These are phyloP conservation scores for Drosophila repleta DNA, from an alignment of 1,140 invertebrate species.

Conservation along the genomic window DNA sequence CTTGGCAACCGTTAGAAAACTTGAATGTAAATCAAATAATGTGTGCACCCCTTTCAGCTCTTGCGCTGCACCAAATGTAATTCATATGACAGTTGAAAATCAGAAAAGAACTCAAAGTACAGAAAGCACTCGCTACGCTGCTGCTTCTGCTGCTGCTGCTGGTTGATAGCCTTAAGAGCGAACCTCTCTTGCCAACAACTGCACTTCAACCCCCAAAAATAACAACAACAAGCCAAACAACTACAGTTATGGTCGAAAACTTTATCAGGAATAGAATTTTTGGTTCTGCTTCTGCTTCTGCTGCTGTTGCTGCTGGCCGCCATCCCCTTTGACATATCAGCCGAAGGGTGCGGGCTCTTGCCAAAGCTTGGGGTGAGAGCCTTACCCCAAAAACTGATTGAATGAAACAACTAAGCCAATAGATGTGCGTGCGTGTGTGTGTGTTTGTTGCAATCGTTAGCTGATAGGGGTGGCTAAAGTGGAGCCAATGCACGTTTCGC, in stretches of 20 bases:
- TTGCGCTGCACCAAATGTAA: conserved; percentile 26
- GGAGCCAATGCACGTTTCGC: conserved; percentile 19
- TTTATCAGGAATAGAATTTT: conserved; percentile 46
- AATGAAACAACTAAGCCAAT: conserved; percentile 34
- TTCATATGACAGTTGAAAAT: conserved; percentile 19
- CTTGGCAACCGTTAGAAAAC: conserved; percentile 14
- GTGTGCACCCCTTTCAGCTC: background rate
- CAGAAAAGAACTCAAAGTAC: background rate
- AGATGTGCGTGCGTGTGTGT: conserved; percentile 11
- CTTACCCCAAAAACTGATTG: conserved; percentile 30
- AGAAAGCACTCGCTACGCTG: conserved; percentile 6
- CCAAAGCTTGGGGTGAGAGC: conserved; percentile 32
- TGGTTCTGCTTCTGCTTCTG: conserved; percentile 22
- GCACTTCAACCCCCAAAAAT: conserved; percentile 61
- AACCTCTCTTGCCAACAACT: conserved; percentile 47
- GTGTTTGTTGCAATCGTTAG: conserved; percentile 13
- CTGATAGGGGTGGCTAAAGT: conserved; percentile 35
- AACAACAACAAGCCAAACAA: background rate
- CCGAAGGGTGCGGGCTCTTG: conserved; percentile 22
- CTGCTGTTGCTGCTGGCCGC: too few relatives aligned
- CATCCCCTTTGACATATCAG: conserved; percentile 45
- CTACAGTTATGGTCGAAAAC: conserved; percentile 32
- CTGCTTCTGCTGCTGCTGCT: conserved; percentile 5
- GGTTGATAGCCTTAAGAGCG: conserved; percentile 15
- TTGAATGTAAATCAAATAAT: conserved; percentile 6